Conservation (phyloP, 2,113 vertebrate genomes). For the Sinocyclocheilus anshuiensis region DNA sequence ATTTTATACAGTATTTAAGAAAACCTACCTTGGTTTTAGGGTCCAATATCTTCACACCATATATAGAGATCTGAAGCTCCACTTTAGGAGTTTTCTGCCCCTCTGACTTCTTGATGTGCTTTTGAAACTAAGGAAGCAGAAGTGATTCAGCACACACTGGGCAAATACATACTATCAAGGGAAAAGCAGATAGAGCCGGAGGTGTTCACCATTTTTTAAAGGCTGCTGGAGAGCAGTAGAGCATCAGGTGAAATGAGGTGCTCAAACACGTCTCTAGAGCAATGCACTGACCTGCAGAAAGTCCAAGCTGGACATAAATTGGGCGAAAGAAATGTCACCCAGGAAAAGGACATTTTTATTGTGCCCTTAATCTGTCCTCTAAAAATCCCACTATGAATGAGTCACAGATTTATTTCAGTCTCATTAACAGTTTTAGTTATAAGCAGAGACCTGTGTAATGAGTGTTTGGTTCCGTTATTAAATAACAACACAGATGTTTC, state of each 20-base stretch:
- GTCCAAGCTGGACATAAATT: slow-evolving; percentile 4
- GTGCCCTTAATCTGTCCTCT: slow-evolving; percentile 6
- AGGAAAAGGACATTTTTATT: slow-evolving; percentile 1
- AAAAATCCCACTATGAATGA: background rate
- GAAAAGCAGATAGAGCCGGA: slow-evolving; percentile 1
- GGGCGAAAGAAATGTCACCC: background rate
- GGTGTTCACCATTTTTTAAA: slow-evolving; percentile 15
- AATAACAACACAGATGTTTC: background rate
- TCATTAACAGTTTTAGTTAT: background rate
- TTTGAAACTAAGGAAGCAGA: slow-evolving; percentile 84
- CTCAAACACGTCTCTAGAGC: background rate
- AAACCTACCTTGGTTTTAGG: slow-evolving; percentile 89
- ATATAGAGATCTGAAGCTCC: slow-evolving; percentile 97
- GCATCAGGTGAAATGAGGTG: slow-evolving; percentile 1
- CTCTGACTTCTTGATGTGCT: slow-evolving; percentile 98
- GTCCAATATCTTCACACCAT: slow-evolving; percentile 96
- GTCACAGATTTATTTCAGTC: background rate
- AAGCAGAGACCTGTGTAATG: background rate
- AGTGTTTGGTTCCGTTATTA: background rate
- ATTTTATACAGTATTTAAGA: background rate
- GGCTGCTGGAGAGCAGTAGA: background rate
- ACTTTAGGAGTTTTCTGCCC: slow-evolving; percentile 96
- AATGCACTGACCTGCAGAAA: background rate
- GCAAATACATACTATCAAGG: slow-evolving; percentile 5
- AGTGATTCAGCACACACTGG: background rate